Conservation (phyloP, 53 echinoderm and acorn worm species). For the Stichopus horrens region DNA sequence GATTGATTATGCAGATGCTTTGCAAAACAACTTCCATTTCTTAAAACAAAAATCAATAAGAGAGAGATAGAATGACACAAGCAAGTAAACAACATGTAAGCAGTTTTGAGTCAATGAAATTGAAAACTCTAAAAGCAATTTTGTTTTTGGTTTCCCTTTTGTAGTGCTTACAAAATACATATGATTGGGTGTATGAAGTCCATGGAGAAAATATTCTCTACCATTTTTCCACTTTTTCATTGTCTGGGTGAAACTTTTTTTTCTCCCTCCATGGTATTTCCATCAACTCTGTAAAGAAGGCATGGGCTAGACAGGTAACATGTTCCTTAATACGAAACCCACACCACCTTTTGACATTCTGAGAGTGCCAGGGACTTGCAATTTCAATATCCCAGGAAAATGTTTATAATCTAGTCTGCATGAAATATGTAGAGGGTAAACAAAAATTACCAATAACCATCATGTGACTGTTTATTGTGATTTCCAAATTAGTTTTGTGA, state of each 20-base stretch:
- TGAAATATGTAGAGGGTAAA: too few species aligned
- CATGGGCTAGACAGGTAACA: neutral
- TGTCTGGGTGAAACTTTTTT: neutral
- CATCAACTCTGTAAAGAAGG: neutral
- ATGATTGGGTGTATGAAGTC: too few species aligned
- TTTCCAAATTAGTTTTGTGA: too few species aligned
- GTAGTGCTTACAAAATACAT: too few species aligned
- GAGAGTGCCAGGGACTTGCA: too few species aligned
- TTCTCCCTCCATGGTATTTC: neutral
- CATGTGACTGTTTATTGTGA: too few species aligned
- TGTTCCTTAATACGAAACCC: neutral
- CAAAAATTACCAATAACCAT: too few species aligned
- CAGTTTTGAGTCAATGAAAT: neutral
- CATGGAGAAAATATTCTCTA: too few species aligned
- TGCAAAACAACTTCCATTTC: conserved; percentile 30
- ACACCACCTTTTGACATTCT: too few species aligned
- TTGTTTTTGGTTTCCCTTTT: neutral
- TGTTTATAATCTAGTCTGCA: too few species aligned
- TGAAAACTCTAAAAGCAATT: neutral
- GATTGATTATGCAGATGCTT: conserved; percentile 41
- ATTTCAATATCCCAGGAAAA: too few species aligned
- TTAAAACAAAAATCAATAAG: conserved; percentile 35
- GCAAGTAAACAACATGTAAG: conserved; percentile 4
- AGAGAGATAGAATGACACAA: neutral
- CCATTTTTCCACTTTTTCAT: too few species aligned